These are phyloP conservation scores for Leptinotarsa haldemani DNA, from an alignment of 2,888 invertebrate genomes.

Conservation along the genomic window DNA sequence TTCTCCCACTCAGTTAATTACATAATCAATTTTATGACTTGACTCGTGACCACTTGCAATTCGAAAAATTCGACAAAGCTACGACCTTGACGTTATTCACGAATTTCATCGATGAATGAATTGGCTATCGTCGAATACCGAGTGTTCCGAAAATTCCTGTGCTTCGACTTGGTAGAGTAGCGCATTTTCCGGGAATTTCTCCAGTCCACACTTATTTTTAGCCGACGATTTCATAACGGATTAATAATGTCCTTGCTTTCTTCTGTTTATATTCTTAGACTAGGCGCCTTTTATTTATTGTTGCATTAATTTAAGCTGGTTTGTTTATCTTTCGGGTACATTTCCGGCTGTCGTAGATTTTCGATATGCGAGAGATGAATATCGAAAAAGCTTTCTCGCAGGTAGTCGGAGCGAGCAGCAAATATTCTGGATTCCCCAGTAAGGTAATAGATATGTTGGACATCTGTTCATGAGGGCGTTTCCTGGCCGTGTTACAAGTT, in stretches of 20 bases:
- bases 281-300: conserved; percentile 34
- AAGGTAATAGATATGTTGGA: neutral
- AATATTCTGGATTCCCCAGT: neutral
- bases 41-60: too few species aligned
- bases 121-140: neutral
- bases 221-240: conserved; percentile 15
- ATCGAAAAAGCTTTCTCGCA: conserved; percentile 6
- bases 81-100: too few species aligned
- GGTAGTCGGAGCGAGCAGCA: conserved; percentile 6
- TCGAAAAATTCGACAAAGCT: too few species aligned
- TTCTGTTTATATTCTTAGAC: conserved; percentile 33
- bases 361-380: neutral
- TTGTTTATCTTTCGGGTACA: conserved; percentile 24
- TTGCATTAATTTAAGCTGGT: conserved; percentile 31
- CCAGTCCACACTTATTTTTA: conserved; percentile 26
- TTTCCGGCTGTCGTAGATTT: neutral
- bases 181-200: conserved; percentile 19
- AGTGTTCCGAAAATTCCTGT: conserved; percentile 44
- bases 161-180: neutral
- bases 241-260: conserved; percentile 40
- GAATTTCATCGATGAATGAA: too few species aligned
- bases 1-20: too few species aligned
- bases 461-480: neutral
- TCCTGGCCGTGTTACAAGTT: neutral
- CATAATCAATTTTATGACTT: too few species aligned